Base-by-base conservation (phyloP, 2,113 vertebrate genomes). In the Peromyscus leucopus region DNA sequence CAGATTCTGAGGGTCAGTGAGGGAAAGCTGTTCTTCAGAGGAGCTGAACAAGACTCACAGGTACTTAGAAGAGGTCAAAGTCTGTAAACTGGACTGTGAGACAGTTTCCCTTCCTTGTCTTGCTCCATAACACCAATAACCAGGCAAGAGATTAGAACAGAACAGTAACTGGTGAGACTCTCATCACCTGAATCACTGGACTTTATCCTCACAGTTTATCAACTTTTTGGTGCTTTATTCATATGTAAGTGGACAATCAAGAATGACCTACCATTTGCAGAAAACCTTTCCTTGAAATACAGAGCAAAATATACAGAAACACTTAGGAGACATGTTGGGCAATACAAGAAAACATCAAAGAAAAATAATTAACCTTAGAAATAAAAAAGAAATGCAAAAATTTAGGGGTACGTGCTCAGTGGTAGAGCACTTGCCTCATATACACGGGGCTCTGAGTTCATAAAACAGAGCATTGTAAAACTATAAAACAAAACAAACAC, bases 201-300 rank as follows among this genome's bases (percentile, higher is more conserved):
- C 89, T 78, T 83, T 63, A 89, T 48, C 51, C 5, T 39, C 17
- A 90, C 6, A 90, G 90, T 61, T 96, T 31, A 90, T 22, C 28
- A 88, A 86, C 42, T 51, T 89, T 84, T 95, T 71, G 89, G 28
- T 75, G 59, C 61, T 12, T 94, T 48, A 87, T 76, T 92, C 5
- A 85, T 55, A 89, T 69, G 46, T 46, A 88, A 88, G 59, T 91
- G 22, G 51, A 69, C 12, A 91, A 28, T 31, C 24, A 89, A 91
- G 51, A 89, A 84, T 80, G n/a, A 94, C 61, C 22, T 15, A 74
- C 92, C 15, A 94, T 90, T 95, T 89, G 48, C 85, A 57, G 79
- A 90, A 92, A 86, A 61, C 24, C 51, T 92, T 31, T 76, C n/a
- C 75, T 0, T 80, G 24, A 92, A 95, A 91, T 57, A 80, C 31